These are phyloP conservation scores for Acholoe squamosa DNA, from an alignment of 2,888 invertebrate species.

Conservation along the genomic window DNA sequence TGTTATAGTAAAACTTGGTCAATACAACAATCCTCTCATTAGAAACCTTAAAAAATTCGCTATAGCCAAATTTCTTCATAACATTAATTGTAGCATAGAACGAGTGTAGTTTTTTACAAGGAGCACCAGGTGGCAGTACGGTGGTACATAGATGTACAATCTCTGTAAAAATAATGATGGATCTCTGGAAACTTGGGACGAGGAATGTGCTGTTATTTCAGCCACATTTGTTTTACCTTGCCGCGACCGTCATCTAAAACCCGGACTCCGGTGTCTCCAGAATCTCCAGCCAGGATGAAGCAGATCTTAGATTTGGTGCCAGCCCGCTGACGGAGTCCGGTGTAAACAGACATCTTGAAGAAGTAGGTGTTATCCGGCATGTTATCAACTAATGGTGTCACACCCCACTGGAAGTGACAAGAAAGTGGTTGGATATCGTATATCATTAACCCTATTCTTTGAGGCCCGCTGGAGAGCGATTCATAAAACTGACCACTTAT, in stretches of 20 bases:
- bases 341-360: conserved; percentile 78
- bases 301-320: conserved; percentile 67
- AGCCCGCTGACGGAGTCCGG: conserved; percentile 71
- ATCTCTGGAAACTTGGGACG: too few species aligned
- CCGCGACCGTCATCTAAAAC: conserved; percentile 66
- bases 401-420: conserved; percentile 71
- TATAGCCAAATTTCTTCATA: too few species aligned
- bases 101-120: too few species aligned
- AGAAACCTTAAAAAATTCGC: too few species aligned
- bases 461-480: not conserved
- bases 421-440: not conserved
- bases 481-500: too few species aligned
- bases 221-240: conserved; percentile 63
- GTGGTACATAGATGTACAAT: too few species aligned
- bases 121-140: too few species aligned
- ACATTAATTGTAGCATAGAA: too few species aligned
- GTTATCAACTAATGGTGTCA: conserved; percentile 76
- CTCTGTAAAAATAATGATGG: too few species aligned
- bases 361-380: conserved; percentile 73
- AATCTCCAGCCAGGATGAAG: conserved; percentile 72
- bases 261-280: conserved; percentile 71
- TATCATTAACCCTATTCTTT: not conserved
- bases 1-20: too few species aligned
- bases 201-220: not conserved
- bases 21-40: too few species aligned